phyloP scores from a whole-genome alignment of 2,113 vertebrate genomes.

The Larimichthys polyactis region DNA sequence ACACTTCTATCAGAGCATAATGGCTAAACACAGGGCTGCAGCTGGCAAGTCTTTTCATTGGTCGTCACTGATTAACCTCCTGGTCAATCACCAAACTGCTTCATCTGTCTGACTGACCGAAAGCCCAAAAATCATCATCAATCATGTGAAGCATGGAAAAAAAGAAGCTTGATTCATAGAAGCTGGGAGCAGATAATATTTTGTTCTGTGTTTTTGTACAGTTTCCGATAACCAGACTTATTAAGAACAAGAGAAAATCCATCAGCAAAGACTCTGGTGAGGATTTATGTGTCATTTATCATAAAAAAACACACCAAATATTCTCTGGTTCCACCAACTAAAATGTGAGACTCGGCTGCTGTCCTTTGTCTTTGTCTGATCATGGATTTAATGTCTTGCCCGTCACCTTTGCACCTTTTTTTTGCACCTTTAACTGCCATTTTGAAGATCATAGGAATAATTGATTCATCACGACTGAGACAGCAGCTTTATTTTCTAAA shows the following conservation, averaged over 20 bases:
- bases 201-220: background rate
- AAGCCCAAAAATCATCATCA: background rate
- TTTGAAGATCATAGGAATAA: background rate
- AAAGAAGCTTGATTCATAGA: background rate
- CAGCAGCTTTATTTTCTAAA: no score
- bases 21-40: conserved; percentile 20
- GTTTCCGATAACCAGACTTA: background rate
- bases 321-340: background rate
- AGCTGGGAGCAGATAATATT: background rate
- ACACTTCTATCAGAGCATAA: background rate
- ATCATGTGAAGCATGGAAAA: background rate
- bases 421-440: background rate
- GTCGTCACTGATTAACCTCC: conserved; percentile 12
- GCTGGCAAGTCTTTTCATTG: conserved; percentile 9
- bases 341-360: background rate
- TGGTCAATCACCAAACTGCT: background rate
- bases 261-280: background rate
- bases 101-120: background rate
- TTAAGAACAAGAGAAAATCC: background rate
- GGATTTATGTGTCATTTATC: background rate
- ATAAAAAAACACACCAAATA: no score
- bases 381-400: background rate
- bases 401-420: background rate
- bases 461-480: background rate
- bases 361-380: background rate